Evolutionary conservation across 23 tunicate genomes (phyloP).

Genomic region (Trididemnum clinides): DNA sequence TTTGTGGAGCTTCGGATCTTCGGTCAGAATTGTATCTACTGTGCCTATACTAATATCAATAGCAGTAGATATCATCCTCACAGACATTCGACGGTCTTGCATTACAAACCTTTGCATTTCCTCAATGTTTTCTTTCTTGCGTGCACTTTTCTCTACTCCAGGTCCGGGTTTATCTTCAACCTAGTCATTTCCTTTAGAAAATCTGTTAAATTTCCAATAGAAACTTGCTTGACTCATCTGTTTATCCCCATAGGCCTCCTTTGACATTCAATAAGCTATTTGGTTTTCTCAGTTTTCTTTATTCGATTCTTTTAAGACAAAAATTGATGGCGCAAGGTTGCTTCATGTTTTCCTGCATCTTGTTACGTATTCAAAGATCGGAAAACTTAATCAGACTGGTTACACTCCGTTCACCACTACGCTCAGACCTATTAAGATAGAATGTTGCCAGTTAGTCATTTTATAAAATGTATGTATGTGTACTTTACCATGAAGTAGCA

Average conservation of each 20-base stretch:
- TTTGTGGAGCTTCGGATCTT: constrained; percentile 4
- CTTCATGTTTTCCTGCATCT: background rate
- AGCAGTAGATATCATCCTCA: constrained; percentile 13
- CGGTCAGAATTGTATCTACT: constrained; percentile 21
- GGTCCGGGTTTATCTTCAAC: constrained; percentile 14
- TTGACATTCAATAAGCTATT: background rate
- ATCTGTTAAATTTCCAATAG: constrained; percentile 7
- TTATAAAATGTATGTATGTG: background rate
- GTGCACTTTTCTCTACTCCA: constrained; percentile 16
- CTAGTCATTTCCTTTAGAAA: constrained; percentile 13
- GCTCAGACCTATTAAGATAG: background rate
- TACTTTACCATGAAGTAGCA: background rate
- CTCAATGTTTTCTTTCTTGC: constrained; percentile 19
- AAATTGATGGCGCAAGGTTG: background rate
- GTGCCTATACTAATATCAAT: constrained; percentile 2
- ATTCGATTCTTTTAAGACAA: background rate
- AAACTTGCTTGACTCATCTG: constrained; percentile 22
- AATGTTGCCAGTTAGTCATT: background rate
- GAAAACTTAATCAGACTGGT: background rate
- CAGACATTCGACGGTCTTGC: constrained; percentile 10
- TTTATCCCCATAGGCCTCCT: constrained; percentile 15
- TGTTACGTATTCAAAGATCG: background rate
- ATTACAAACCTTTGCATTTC: constrained; percentile 11
- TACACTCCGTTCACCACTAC: background rate
- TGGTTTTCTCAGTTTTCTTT: background rate